A percentile compares a stretch with the other conserved stretches of the same genome.
Conservation (phyloP, 2,888 invertebrate species). For the Crepidodera aurea region DNA sequence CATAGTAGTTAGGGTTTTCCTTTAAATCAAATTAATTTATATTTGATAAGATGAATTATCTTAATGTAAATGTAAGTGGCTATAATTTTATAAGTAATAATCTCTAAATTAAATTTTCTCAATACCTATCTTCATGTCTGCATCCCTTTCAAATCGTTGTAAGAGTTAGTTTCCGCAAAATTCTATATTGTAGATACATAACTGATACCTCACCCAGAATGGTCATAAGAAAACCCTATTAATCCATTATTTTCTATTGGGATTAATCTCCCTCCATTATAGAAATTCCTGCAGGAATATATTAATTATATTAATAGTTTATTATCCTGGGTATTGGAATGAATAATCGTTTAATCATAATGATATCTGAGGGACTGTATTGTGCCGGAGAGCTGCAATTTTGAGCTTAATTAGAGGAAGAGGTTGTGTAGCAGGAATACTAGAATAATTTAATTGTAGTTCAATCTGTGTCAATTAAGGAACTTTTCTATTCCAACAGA, state of each 20-base stretch:
- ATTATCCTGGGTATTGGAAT: constrained; percentile 45
- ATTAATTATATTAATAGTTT: constrained; percentile 49
- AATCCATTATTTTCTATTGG: not conserved
- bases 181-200: no score
- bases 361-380: constrained; percentile 43
- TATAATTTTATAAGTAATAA: no score
- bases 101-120: no score
- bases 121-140: no score
- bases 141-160: no score
- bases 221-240: not conserved
- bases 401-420: constrained; percentile 25
- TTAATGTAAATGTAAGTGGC: no score
- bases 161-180: no score
- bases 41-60: no score
- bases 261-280: constrained; percentile 26
- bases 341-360: constrained; percentile 44
- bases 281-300: constrained; percentile 46
- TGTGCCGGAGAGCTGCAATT: constrained; percentile 25
- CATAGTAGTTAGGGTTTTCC: no score
- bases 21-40: no score
- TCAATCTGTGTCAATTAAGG: constrained; percentile 7
- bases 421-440: constrained; percentile 3
- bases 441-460: constrained; percentile 19
- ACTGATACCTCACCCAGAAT: no score
- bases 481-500: not conserved